Percentiles rank a stretch among this genome's conserved stretches.
Conservation (phyloP, 2,113 vertebrate species). For the Glareola pratincola region DNA sequence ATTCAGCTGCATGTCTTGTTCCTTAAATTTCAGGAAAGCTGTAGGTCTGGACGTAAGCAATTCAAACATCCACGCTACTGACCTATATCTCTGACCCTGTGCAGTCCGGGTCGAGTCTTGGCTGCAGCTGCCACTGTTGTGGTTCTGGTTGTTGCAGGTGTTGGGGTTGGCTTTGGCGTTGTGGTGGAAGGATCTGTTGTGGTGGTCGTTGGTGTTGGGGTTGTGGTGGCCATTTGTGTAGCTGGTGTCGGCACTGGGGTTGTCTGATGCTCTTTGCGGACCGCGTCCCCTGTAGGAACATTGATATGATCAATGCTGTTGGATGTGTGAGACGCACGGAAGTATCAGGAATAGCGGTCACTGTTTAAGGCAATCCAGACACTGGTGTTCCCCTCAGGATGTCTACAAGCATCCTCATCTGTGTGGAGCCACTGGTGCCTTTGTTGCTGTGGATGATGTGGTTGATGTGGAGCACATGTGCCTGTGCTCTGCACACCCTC, state of each 20-base stretch:
- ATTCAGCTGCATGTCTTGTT: neutral
- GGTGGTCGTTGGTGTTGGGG: neutral
- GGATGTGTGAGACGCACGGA: neutral
- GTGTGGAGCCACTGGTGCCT: neutral
- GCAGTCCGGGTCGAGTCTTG: constrained; percentile 70
- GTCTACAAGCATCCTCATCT: neutral
- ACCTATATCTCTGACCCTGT: constrained; percentile 85
- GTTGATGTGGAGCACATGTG: neutral
- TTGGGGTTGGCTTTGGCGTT: constrained; percentile 37
- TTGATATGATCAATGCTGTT: neutral
- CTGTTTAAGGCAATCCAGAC: neutral
- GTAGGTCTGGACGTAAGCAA: neutral
- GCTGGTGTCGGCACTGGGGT: neutral
- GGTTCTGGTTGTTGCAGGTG: constrained; percentile 54
- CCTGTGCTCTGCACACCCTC: neutral
- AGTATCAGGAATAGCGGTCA: neutral
- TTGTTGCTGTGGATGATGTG: neutral
- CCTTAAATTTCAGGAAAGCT: neutral
- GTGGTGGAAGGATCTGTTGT: constrained; percentile 55
- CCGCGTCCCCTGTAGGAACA: neutral
- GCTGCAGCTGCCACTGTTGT: neutral
- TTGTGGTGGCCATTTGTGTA: constrained; percentile 35
- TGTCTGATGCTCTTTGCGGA: neutral
- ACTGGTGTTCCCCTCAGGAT: neutral
- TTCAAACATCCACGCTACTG: constrained; percentile 21